Evolutionary conservation across 2,797 vertebrate genomes (phyloP).

Genomic region (Pipistrellus kuhlii): DNA sequence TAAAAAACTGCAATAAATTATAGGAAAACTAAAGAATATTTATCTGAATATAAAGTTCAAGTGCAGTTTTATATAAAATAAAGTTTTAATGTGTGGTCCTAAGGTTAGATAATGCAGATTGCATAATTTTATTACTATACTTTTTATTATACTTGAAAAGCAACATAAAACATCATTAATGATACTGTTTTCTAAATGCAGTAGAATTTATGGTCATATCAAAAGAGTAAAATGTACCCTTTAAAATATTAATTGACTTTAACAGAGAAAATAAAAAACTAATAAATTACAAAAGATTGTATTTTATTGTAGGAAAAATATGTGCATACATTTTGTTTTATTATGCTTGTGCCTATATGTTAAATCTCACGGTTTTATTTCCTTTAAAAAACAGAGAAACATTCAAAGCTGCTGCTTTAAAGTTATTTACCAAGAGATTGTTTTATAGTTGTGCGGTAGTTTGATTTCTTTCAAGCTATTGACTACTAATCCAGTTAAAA

Average conservation of each 20-base stretch:
- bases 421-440: not conserved
- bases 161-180: constrained; percentile 26
- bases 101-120: constrained; percentile 2
- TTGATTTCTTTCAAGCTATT: constrained; percentile 25
- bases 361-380: constrained; percentile 17
- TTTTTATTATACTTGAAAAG: constrained; percentile 36
- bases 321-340: not conserved
- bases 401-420: constrained; percentile 1
- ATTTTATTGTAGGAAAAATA: not conserved
- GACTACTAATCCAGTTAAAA: not conserved
- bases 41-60: constrained; percentile 35
- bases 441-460: not conserved
- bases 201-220: not conserved
- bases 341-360: not conserved
- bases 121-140: constrained; percentile 14
- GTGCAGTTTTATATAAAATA: not conserved
- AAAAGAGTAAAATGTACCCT: not conserved
- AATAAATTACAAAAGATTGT: not conserved
- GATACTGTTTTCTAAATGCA: not conserved
- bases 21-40: constrained; percentile 17
- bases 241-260: not conserved
- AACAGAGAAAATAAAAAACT: not conserved
- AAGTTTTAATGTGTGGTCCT: not conserved
- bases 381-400: not conserved
- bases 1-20: not conserved